Conservation (phyloP, 2,888 invertebrate genomes). For the Chrysolina americana region DNA sequence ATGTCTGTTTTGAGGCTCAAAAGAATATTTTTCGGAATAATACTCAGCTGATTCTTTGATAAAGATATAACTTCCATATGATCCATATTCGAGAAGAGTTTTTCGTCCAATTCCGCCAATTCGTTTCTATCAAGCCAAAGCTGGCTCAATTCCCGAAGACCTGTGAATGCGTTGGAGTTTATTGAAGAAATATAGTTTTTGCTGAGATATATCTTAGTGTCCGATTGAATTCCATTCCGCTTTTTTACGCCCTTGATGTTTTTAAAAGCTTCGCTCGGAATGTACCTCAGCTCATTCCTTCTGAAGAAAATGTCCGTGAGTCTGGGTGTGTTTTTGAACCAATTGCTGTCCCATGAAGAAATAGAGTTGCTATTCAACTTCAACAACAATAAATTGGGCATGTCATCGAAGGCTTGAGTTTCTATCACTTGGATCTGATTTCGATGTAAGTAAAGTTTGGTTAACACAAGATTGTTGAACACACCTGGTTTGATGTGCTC, state of each 20-base stretch:
- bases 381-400: slow-evolving; percentile 58
- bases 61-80: slow-evolving; percentile 47
- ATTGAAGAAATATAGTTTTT: slow-evolving; percentile 56
- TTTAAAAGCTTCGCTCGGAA: slow-evolving; percentile 61
- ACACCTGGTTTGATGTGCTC: slow-evolving; percentile 49
- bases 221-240: slow-evolving; percentile 35
- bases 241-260: slow-evolving; percentile 56
- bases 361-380: slow-evolving; percentile 62
- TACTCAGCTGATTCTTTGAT: slow-evolving; percentile 48
- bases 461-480: slow-evolving; percentile 50
- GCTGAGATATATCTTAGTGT: slow-evolving; percentile 56
- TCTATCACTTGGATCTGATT: slow-evolving; percentile 54
- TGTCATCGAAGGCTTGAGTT: slow-evolving; percentile 54
- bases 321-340: slow-evolving; percentile 63
- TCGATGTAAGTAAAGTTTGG: slow-evolving; percentile 50
- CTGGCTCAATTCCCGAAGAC: slow-evolving; percentile 52
- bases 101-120: slow-evolving; percentile 47
- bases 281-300: slow-evolving; percentile 57
- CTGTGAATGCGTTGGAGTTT: slow-evolving; percentile 50
- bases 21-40: slow-evolving; percentile 45
- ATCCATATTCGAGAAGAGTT: slow-evolving; percentile 50
- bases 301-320: slow-evolving; percentile 59
- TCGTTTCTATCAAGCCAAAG: slow-evolving; percentile 58
- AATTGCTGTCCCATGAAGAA: slow-evolving; percentile 59
- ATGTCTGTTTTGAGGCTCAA: slow-evolving; percentile 37